Evolutionary conservation across 2,113 vertebrate species (phyloP).

Genomic region (Notothenia coriiceps): DNA sequence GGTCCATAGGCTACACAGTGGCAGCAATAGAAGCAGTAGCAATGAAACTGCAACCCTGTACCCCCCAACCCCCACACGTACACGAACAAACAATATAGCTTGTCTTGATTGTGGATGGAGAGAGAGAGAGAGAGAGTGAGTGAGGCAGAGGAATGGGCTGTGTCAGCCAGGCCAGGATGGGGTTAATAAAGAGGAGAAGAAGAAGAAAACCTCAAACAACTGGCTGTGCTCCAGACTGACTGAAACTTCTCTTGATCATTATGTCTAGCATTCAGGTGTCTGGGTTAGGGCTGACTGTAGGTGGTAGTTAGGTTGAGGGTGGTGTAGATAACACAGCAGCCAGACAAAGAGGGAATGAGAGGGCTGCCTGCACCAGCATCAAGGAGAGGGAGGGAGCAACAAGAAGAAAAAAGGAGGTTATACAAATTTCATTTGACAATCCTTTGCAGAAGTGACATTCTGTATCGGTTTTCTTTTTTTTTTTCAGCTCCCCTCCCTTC

Average conservation of each 20-base stretch:
- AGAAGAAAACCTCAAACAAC: conserved; percentile 69
- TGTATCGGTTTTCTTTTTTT: conserved; percentile 75
- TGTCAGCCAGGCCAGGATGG: conserved; percentile 26
- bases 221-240: conserved; percentile 90
- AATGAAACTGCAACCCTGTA: conserved; percentile 44
- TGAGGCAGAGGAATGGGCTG: conserved; percentile 44
- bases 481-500: conserved; percentile 59
- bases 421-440: conserved; percentile 84
- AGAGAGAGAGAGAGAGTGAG: conserved; percentile 25
- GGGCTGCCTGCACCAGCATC: conserved; percentile 76
- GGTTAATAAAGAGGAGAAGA: conserved; percentile 30
- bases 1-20: conserved; percentile 84
- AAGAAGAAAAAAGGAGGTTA: conserved; percentile 77
- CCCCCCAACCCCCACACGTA: conserved; percentile 3
- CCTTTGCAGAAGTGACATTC: conserved; percentile 85
- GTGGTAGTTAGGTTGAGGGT: conserved; percentile 82
- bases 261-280: conserved; percentile 98
- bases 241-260: conserved; percentile 94
- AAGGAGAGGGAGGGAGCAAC: conserved; percentile 60
- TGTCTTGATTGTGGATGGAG: conserved; percentile 85
- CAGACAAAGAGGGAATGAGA: conserved; percentile 91
- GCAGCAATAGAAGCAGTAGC: conserved; percentile 76
- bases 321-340: conserved; percentile 87
- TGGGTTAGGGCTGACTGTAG: conserved; percentile 85
- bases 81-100: conserved; percentile 78